Percentiles rank a stretch among this genome's conserved stretches.
These are phyloP conservation scores for Periplaneta americana DNA, from an alignment of 1,140 invertebrate species.

Conservation along the genomic window DNA sequence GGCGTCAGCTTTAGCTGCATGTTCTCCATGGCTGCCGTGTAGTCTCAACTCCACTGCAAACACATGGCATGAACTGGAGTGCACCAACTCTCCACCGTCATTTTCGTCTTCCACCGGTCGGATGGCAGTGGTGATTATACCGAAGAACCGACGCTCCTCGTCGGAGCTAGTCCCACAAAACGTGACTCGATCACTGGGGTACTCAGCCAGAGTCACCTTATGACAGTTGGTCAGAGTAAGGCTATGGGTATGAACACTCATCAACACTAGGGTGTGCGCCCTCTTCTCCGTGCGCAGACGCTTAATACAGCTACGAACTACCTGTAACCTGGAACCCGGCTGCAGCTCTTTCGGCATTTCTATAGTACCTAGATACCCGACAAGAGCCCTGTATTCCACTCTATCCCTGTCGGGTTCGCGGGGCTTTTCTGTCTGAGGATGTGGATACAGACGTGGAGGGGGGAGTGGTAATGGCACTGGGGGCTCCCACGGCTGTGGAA, in stretches of 20 bases:
- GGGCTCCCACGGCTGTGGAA: constrained; percentile 39
- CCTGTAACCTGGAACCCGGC: constrained; percentile 63
- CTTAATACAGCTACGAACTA: constrained; percentile 75
- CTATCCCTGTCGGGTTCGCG: constrained; percentile 45
- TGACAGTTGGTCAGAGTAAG: constrained; percentile 62
- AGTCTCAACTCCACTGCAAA: constrained; percentile 88
- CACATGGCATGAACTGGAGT: constrained; percentile 90
- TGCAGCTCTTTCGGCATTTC: constrained; percentile 87
- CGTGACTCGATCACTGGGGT: constrained; percentile 77
- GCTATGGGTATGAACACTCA: constrained; percentile 75
- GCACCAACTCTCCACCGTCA: constrained; percentile 39
- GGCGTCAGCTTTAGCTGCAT: constrained; percentile 64
- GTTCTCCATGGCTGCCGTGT: constrained; percentile 67
- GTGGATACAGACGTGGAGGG: constrained; percentile 33
- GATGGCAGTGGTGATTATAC: constrained; percentile 77
- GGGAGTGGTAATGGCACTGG: constrained; percentile 38
- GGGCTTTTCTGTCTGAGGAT: constrained; percentile 15
- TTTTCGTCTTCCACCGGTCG: constrained; percentile 33
- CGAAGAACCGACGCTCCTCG: constrained; percentile 87
- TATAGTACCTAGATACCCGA: constrained; percentile 92
- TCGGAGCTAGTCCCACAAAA: constrained; percentile 87
- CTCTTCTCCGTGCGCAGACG: constrained; percentile 85
- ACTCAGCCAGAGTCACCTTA: constrained; percentile 58
- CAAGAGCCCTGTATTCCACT: constrained; percentile 75
- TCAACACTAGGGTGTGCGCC: constrained; percentile 77